Percentiles rank a stretch among this genome's conserved stretches.
Conservation (phyloP, 2,888 invertebrate genomes). For the Calliphora vomitoria region DNA sequence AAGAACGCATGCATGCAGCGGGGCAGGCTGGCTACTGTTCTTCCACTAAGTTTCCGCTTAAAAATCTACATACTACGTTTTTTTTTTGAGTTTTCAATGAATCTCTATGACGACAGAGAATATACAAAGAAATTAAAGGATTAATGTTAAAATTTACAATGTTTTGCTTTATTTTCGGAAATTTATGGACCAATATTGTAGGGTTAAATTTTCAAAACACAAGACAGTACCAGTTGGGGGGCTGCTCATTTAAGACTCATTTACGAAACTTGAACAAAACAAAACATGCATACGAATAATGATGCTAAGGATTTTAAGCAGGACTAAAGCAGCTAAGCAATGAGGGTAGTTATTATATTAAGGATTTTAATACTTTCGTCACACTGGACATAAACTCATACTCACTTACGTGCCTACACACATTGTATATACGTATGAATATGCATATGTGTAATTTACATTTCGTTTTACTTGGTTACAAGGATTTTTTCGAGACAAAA, state of each 20-base stretch:
- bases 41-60: slow-evolving; percentile 52
- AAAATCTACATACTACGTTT: slow-evolving; percentile 18
- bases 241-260: slow-evolving; percentile 65
- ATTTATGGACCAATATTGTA: slow-evolving; percentile 38
- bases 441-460: slow-evolving; percentile 29
- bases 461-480: slow-evolving; percentile 27
- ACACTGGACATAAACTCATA: slow-evolving; percentile 60
- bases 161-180: slow-evolving; percentile 52
- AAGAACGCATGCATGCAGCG: slow-evolving; percentile 36
- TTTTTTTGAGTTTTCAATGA: slow-evolving; percentile 13
- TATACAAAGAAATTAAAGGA: slow-evolving; percentile 70
- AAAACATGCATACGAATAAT: slow-evolving; percentile 6
- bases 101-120: slow-evolving; percentile 17
- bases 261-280: slow-evolving; percentile 31
- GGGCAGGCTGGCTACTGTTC: background rate
- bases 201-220: slow-evolving; percentile 33
- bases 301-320: slow-evolving; percentile 28
- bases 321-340: slow-evolving; percentile 20
- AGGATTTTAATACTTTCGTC: slow-evolving; percentile 64
- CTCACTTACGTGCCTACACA: background rate
- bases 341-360: slow-evolving; percentile 56
- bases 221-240: slow-evolving; percentile 53
- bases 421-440: background rate
- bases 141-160: slow-evolving; percentile 57
- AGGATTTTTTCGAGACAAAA: slow-evolving; percentile 31